Percentiles rank a stretch among this genome's conserved stretches.
Conservation (phyloP, 1,140 invertebrate species). For the Camponotus pennsylvanicus region DNA sequence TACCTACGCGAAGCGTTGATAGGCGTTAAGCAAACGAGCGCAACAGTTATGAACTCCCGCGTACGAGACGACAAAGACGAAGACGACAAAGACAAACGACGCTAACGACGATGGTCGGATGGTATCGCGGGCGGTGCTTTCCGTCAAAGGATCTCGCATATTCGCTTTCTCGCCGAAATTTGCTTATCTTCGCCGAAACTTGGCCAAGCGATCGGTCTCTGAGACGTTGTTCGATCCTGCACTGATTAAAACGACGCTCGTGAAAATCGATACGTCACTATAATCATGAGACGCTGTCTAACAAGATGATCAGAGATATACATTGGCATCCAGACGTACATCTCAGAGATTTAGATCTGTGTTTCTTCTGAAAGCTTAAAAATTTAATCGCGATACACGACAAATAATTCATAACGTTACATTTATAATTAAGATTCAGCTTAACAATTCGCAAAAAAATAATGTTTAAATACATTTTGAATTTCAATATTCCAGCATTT, state of each 20-base stretch:
- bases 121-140: slow-evolving; percentile 28
- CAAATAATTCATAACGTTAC: slow-evolving; percentile 2
- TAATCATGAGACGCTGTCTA: slow-evolving; percentile 32
- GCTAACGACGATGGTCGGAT: slow-evolving; percentile 60
- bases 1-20: slow-evolving; percentile 15
- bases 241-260: slow-evolving; percentile 45
- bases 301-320: background rate
- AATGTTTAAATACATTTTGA: background rate
- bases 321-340: background rate
- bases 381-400: background rate
- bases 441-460: background rate
- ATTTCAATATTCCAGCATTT: background rate
- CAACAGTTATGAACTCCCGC: slow-evolving; percentile 73
- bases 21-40: slow-evolving; percentile 61
- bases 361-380: background rate
- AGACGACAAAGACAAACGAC: slow-evolving; percentile 50
- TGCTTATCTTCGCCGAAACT: slow-evolving; percentile 54
- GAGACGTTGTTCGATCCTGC: background rate
- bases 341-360: background rate
- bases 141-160: slow-evolving; percentile 29
- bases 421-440: background rate
- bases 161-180: slow-evolving; percentile 34
- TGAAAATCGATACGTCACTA: slow-evolving; percentile 36
- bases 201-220: slow-evolving; percentile 26
- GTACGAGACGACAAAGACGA: slow-evolving; percentile 52